Percentiles rank a stretch among this genome's conserved stretches.
These are phyloP conservation scores for Canis aureus DNA, from an alignment of 2,113 vertebrate genomes.

Conservation along the genomic window DNA sequence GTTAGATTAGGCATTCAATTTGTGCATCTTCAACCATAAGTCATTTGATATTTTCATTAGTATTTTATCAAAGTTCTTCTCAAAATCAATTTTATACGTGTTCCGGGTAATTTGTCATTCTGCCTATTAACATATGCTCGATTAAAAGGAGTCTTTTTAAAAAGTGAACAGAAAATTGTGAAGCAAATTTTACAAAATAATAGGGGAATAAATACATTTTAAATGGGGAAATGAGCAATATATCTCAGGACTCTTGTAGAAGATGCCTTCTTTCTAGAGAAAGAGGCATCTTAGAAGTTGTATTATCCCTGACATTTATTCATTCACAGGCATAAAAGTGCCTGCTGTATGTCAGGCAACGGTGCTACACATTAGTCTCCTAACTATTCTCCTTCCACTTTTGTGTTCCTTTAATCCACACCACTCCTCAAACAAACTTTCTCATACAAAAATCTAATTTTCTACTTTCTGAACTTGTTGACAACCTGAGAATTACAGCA, in stretches of 20 bases:
- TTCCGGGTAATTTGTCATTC: slow-evolving; percentile 40
- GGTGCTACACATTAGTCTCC: neutral
- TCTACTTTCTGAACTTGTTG: slow-evolving; percentile 21
- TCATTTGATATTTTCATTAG: slow-evolving; percentile 50
- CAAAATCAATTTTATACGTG: slow-evolving; percentile 54
- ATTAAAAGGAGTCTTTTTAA: slow-evolving; percentile 53
- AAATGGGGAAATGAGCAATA: neutral
- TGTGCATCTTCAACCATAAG: neutral
- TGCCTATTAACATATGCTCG: slow-evolving; percentile 36
- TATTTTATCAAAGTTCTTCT: slow-evolving; percentile 48
- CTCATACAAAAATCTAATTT: slow-evolving; percentile 9
- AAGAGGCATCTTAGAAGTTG: slow-evolving; percentile 9
- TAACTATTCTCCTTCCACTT: neutral
- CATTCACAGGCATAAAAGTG: neutral
- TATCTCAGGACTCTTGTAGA: neutral
- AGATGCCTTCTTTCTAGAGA: slow-evolving; percentile 3
- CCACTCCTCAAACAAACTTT: slow-evolving; percentile 18
- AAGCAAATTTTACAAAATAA: slow-evolving; percentile 58
- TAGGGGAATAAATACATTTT: neutral
- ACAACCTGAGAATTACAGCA: neutral
- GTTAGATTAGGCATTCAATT: slow-evolving; percentile 42
- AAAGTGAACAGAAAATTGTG: slow-evolving; percentile 20
- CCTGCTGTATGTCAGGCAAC: neutral
- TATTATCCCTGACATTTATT: slow-evolving; percentile 33
- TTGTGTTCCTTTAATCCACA: slow-evolving; percentile 44